Evolutionary conservation across 2,113 vertebrate genomes (phyloP), one percentile per base, ranked within the genome.

Genomic region (Gobius niger): DNA sequence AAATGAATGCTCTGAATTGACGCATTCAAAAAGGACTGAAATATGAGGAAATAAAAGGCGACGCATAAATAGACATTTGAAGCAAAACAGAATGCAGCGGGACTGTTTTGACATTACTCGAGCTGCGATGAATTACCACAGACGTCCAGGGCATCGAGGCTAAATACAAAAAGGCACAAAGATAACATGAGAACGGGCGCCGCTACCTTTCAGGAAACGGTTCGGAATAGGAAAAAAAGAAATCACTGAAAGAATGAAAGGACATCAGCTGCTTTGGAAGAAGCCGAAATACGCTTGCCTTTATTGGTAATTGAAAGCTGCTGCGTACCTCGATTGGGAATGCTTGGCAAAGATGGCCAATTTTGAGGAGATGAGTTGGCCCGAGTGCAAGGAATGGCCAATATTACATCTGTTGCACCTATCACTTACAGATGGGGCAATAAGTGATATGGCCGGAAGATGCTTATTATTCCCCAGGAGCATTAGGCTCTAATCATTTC

Each of bases 231-330:
- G 63, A 78, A 83, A 78, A 40, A 76, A 63, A 78, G 83, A 78
- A 42, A 77, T 61, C 72, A 70, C 47, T 82, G 78, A 34, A 34
- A 77, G 67, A 65, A 44, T 76, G 34, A 1, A 65, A 63, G n/a
- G 60, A 62, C 72, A 82, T 86, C 62, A 69, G 63, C 78, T 67
- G 76, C 67, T 84, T 68, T 78, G 80, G 72, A 70, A 73, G 76
- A 54, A 59, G 60, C 70, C 44, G 68, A 82, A 76, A 85, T 76
- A 65, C 4, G 62, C 63, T 67, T 78, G 80, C 52, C 73, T 73
- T 78, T 68, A 60, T 53, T 77, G 68, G 74, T 87, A 88, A 90
- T 79, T 83, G 80, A 83, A 87, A 84, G 81, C 82, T 68, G 68
- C 60, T 46, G 72, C 67, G 47, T n/a, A 64, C 42, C 77, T 81